Evolutionary conservation across 2,888 invertebrate species (phyloP), one percentile per base, ranked within the genome.

Genomic region (Leptinotarsa tumamoca): DNA sequence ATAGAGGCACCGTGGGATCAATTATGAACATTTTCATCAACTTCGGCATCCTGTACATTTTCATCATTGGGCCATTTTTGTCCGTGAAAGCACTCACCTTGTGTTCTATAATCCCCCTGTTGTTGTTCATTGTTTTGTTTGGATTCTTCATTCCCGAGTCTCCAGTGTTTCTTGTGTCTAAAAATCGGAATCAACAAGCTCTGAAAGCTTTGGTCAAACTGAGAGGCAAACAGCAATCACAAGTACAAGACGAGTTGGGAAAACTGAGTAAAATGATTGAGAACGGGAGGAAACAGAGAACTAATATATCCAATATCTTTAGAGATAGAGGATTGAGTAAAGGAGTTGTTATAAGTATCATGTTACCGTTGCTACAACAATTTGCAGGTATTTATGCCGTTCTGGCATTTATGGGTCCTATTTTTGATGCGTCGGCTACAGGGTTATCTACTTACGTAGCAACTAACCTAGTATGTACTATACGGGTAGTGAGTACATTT

Each of bases 281-380:
- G 58, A 71, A 73, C n/a, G 67, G 75, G 18, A 75, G 67, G 17
- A n/a, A 50, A 13, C 67, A 73, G 4, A 78, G 78, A 69, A 78
- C 78, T 0, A 79, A 72, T 14, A 18, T 78, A 15, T 72, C 63
- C 1, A 77, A 77, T 27, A 21, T 82, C n/a, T 77, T 82, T 51
- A 78, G 56, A 73, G 68, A 54, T 18, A 71, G 21, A 15, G 71
- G 70, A 51, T 74, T 75, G 14, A 72, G 80, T 61, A 82, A 75
- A 68, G 96, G 95, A 0, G 89, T 96, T 74, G 87, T 93, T 68
- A 93, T 94, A 73, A 92, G 92, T 3, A 89, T 94, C 56, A 92
- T 94, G 33, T 91, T 95, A 79, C 95, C 96, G 94, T 92, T 95
- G 84, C 94, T 95, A 87, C 95, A 95, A 84, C 95, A 95, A 87